Evolutionary conservation across 2,113 vertebrate species (phyloP).

Genomic region (Rhynchomys soricoides): DNA sequence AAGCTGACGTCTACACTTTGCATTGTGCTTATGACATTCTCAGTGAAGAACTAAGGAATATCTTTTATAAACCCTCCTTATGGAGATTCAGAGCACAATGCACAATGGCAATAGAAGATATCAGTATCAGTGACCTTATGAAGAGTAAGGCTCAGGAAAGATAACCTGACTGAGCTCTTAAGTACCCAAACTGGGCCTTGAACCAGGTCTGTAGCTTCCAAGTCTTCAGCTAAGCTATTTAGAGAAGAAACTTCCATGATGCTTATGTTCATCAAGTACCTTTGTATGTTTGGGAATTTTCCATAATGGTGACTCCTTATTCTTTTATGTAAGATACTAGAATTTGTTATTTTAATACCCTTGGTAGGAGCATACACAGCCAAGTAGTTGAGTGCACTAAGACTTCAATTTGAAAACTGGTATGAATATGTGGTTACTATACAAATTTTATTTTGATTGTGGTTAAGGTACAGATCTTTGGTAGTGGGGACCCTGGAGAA

Average conservation of each 20-base stretch:
- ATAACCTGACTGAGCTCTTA: background rate
- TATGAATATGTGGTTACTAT: background rate
- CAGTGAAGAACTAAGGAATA: background rate
- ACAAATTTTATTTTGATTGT: background rate
- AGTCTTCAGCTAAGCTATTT: background rate
- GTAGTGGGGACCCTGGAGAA: background rate
- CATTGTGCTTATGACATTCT: background rate
- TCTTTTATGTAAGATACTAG: background rate
- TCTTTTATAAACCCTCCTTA: slow-evolving; percentile 18
- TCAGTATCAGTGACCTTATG: background rate
- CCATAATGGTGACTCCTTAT: background rate
- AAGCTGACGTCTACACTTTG: background rate
- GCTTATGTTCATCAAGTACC: background rate
- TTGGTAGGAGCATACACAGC: background rate
- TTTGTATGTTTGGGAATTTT: background rate
- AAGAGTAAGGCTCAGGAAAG: background rate
- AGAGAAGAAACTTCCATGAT: background rate
- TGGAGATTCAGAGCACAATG: background rate
- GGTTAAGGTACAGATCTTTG: background rate
- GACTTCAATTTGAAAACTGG: background rate
- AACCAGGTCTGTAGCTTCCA: background rate
- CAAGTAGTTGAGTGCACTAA: background rate
- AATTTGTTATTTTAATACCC: background rate
- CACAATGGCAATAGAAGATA: background rate
- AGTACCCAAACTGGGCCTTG: background rate